A percentile compares a stretch with the other conserved stretches of the same genome.
Conservation (phyloP, 2,797 vertebrate species). For the Acrocephalus scirpaceus region DNA sequence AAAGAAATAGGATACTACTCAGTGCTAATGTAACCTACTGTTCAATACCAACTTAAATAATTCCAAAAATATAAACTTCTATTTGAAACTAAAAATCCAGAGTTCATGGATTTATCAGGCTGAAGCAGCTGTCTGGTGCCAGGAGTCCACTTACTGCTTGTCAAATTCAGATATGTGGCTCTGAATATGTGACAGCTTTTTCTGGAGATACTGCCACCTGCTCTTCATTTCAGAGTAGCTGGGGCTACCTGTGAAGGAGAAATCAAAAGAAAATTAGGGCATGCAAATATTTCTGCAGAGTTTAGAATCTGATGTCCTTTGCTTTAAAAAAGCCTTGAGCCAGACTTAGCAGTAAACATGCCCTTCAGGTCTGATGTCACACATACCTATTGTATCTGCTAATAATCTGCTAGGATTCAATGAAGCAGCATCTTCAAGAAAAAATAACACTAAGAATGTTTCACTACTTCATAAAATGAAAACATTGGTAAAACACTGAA, state of each 20-base stretch:
- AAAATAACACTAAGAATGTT: neutral
- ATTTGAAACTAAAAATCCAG: neutral
- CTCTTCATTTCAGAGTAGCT: constrained; percentile 88
- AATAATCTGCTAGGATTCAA: neutral
- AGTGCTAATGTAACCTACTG: accelerated
- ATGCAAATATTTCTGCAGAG: neutral
- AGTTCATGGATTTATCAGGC: too few species aligned
- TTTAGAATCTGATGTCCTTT: neutral
- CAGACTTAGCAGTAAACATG: neutral
- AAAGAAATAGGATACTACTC: constrained; percentile 70
- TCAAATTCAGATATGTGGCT: neutral
- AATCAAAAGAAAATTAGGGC: neutral
- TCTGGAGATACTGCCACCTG: constrained; percentile 92
- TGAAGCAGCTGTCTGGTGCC: neutral
- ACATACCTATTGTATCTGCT: neutral
- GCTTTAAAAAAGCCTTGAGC: neutral
- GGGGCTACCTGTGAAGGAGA: constrained; percentile 79
- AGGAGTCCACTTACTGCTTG: neutral
- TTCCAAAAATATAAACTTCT: neutral
- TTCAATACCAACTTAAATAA: neutral
- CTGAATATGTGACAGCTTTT: constrained; percentile 94
- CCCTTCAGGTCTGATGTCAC: too few species aligned
- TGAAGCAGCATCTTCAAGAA: neutral
- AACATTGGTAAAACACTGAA: neutral
- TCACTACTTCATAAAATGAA: neutral